Evolutionary conservation across 2,797 vertebrate genomes (phyloP), one percentile per base, ranked within the genome.

Genomic region (Hapalemur alaotrensis): DNA sequence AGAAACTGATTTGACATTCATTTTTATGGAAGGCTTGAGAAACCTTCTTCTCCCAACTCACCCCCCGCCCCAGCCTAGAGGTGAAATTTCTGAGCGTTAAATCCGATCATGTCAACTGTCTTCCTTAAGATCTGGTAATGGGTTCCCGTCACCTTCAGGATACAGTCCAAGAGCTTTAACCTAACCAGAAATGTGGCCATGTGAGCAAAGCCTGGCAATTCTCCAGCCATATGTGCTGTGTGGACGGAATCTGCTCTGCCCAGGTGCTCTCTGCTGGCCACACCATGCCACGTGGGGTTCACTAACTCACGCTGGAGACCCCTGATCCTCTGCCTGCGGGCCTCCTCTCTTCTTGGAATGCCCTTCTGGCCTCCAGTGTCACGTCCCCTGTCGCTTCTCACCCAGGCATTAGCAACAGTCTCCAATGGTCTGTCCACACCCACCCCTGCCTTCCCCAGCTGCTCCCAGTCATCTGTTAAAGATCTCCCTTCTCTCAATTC

Each of bases 1-100:
- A 80, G 65, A 96, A 86, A 75, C 69, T 43, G 86, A 91, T 96
- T 81, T 91, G 85, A 95, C 91, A 70, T 89, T 94, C 57, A 11
- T 73, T 95, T 96, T 89, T 63, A 57, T 3, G 85, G 91, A 87
- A 81, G 63, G 63, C 50, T 82, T 0, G 4, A 87, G 81, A 89
- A 87, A 59, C 22, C 0, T 17, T 63, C 28, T 23, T 59, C 76
- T 23, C 30, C 38, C n/a, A 57, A 43, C 7, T 8, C 38, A 18
- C 23, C 15, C 18, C 22, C 28, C 2, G 15, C 5, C 73, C 9
- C 5, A 22, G 57, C 43, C 57, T 3, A 59, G 85, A 65, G 46
- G 76, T 48, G 80, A 92, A 30, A 46, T 85, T 52, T 89, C 73
- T 2, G 3, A 38, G 15, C 2, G 10, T 63, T n/a, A 4, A 41